phyloP scores from a whole-genome alignment of 2,888 invertebrate genomes.

The Drosophila koepferae region DNA sequence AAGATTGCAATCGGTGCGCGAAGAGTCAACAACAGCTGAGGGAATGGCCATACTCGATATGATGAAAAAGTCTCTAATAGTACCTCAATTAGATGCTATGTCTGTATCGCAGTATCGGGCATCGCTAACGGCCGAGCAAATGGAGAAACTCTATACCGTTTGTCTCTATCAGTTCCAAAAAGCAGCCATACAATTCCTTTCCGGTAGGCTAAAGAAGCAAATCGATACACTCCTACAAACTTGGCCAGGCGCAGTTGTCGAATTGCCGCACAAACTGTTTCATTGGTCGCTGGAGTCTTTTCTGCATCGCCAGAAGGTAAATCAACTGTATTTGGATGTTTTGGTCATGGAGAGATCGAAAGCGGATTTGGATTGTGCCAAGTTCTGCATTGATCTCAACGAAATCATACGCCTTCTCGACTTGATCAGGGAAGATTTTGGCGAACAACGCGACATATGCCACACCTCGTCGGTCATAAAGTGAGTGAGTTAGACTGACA shows the following conservation, averaged over 20 bases:
- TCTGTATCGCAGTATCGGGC: neutral
- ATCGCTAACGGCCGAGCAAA: conserved; percentile 9
- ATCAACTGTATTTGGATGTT: conserved; percentile 56
- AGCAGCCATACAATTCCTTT: conserved; percentile 50
- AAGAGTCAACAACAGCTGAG: conserved; percentile 4
- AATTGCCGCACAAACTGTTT: conserved; percentile 48
- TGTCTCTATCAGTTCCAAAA: conserved; percentile 32
- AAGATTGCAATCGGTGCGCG: fast-evolving
- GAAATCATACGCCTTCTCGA: conserved; percentile 41
- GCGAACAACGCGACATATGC: conserved; percentile 35
- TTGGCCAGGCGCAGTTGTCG: conserved; percentile 44
- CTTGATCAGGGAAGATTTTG: conserved; percentile 36
- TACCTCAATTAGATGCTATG: too few species aligned
- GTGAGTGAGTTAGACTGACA: conserved; percentile 24
- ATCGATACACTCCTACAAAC: conserved; percentile 25
- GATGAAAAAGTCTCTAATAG: neutral
- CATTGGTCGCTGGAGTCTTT: conserved; percentile 57
- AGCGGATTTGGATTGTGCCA: conserved; percentile 48
- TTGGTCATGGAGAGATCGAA: conserved; percentile 32
- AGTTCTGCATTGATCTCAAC: conserved; percentile 52
- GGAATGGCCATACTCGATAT: conserved; percentile 29
- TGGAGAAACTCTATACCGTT: neutral
- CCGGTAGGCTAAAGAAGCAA: conserved; percentile 34
- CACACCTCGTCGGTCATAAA: conserved; percentile 3
- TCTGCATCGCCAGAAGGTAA: conserved; percentile 19